Conservation (phyloP, 2,797 vertebrate genomes). For the Enteromius treurensis region DNA sequence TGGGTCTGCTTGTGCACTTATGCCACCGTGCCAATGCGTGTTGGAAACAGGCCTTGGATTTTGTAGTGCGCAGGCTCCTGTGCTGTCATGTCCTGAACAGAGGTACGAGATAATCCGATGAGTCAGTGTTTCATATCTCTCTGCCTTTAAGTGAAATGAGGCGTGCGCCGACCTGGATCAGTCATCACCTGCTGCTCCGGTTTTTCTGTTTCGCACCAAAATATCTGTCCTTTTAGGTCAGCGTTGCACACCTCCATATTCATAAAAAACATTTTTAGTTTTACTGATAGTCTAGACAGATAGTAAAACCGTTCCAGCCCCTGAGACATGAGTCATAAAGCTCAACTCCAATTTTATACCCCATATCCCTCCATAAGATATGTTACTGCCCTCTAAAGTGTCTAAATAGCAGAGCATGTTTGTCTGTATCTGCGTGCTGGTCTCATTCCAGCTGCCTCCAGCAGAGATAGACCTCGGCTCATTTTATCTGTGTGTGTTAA, state of each 20-base stretch:
- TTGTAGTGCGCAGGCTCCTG: not conserved
- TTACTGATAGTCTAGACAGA: slow-evolving; percentile 51
- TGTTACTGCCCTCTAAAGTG: slow-evolving; percentile 34
- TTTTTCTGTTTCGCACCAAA: slow-evolving; percentile 25
- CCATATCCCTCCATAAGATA: slow-evolving; percentile 25
- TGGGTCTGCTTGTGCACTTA: not conserved
- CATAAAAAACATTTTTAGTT: slow-evolving; percentile 25
- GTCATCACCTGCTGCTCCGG: not conserved
- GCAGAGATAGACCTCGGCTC: slow-evolving; percentile 6
- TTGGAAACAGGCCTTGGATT: not conserved
- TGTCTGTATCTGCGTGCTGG: slow-evolving; percentile 21
- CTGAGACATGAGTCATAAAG: slow-evolving; percentile 42
- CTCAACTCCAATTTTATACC: slow-evolving; percentile 27
- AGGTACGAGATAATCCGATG: slow-evolving; percentile 7
- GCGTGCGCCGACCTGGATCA: slow-evolving; percentile 1
- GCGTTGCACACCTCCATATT: not conserved
- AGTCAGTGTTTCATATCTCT: slow-evolving; percentile 22
- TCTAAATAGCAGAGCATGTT: slow-evolving; percentile 26
- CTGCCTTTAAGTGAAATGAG: not conserved
- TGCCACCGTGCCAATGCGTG: not conserved
- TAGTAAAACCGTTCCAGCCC: slow-evolving; percentile 39
- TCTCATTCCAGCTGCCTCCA: slow-evolving; percentile 9
- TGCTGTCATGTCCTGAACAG: slow-evolving; percentile 11
- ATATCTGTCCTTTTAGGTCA: slow-evolving; percentile 28
- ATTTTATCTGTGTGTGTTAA: slow-evolving; percentile 21